phyloP scores from a whole-genome alignment of 2,888 invertebrate species.

The Uropetala carovei region DNA sequence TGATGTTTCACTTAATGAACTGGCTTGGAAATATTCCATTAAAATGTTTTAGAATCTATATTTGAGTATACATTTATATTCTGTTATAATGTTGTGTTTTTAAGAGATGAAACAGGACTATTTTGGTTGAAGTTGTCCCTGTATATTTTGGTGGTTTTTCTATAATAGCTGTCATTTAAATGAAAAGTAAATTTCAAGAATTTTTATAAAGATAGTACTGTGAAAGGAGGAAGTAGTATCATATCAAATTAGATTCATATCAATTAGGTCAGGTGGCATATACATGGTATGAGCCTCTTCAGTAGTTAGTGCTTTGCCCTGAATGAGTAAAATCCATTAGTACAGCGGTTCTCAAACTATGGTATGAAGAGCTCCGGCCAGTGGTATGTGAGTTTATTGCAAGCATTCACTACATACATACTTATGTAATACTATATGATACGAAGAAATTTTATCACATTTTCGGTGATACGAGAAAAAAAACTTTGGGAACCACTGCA shows the following conservation, averaged over 20 bases:
- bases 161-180: background rate
- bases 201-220: background rate
- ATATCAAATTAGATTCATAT: slow-evolving; percentile 28
- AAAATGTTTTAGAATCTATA: background rate
- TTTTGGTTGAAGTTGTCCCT: background rate
- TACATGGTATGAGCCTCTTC: background rate
- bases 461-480: too few species aligned
- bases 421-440: too few species aligned
- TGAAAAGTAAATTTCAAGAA: too few species aligned
- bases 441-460: too few species aligned
- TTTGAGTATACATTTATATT: background rate
- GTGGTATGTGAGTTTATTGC: too few species aligned
- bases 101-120: background rate
- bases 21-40: background rate
- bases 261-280: background rate
- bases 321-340: too few species aligned
- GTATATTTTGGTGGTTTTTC: background rate
- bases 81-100: background rate
- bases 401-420: too few species aligned
- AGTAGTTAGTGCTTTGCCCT: too few species aligned
- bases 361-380: too few species aligned
- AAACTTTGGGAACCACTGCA: too few species aligned
- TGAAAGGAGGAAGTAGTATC: background rate
- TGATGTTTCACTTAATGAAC: background rate
- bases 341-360: too few species aligned